Conservation (phyloP, 2,113 vertebrate genomes). For the Glaucidium brasilianum region DNA sequence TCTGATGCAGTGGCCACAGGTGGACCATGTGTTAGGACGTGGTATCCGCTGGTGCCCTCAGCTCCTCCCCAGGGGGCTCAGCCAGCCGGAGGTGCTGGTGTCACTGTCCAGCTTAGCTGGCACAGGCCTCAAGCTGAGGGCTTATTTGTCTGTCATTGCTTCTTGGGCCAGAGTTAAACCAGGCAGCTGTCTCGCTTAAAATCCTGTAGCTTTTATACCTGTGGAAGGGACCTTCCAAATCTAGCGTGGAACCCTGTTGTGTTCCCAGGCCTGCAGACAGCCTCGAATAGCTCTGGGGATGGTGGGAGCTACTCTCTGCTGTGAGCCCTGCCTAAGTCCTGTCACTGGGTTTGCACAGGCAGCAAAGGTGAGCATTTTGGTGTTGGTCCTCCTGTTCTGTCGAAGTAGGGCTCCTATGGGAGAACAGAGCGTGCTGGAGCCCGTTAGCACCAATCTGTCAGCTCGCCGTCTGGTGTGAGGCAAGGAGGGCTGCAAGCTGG, state of each 20-base stretch:
- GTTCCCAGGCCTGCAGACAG: background rate
- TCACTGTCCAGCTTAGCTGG: background rate
- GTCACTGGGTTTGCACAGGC: background rate
- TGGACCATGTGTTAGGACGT: fast-evolving
- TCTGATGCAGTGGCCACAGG: background rate
- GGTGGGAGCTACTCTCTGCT: background rate
- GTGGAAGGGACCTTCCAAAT: background rate
- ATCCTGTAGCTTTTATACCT: background rate
- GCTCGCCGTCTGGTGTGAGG: fast-evolving
- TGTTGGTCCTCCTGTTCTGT: background rate
- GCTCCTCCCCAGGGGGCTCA: background rate
- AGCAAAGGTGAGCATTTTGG: background rate
- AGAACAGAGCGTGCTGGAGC: background rate
- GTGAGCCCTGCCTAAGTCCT: background rate
- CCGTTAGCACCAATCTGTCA: fast-evolving
- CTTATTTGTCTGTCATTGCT: fast-evolving
- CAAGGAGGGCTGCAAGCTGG: background rate
- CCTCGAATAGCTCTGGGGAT: background rate
- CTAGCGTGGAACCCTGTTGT: background rate
- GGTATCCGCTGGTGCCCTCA: background rate
- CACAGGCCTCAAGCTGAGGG: background rate
- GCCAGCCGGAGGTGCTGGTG: background rate
- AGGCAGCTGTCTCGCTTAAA: background rate
- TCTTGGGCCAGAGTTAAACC: background rate
- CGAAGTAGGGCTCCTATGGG: background rate